A percentile compares a stretch with the other conserved stretches of the same genome.
Evolutionary conservation across 2,113 vertebrate species (phyloP).

Genomic region (Malurus cyaneus): DNA sequence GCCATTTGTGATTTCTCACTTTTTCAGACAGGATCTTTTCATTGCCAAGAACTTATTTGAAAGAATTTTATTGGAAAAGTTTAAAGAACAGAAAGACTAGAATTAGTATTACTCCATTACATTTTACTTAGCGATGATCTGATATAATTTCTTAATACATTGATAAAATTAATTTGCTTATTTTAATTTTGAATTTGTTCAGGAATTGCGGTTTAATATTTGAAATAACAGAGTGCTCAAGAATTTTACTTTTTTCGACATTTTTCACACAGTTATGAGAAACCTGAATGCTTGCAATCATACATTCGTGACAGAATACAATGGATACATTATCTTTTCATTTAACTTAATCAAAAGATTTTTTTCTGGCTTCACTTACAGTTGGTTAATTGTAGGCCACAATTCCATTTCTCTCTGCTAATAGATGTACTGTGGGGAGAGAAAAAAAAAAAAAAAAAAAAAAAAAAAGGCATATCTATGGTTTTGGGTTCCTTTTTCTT

Average conservation of each 20-base stretch:
- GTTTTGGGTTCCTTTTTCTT: neutral
- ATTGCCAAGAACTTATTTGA: neutral
- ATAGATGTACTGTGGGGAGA: neutral
- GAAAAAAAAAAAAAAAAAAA: neutral
- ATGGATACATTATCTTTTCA: neutral
- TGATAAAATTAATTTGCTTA: neutral
- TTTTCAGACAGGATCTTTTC: neutral
- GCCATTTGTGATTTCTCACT: neutral
- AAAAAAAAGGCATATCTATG: rapidly evolving
- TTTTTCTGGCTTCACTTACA: neutral
- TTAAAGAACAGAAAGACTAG: neutral
- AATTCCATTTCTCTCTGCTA: neutral
- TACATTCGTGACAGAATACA: neutral
- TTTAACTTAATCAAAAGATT: neutral
- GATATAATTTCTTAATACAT: neutral
- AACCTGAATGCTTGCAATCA: neutral
- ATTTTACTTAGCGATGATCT: neutral
- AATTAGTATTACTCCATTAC: neutral
- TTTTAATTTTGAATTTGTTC: neutral
- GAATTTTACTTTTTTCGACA: neutral
- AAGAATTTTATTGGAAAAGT: neutral
- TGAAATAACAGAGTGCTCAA: neutral
- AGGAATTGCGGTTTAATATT: rapidly evolving
- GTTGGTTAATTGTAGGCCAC: rapidly evolving
- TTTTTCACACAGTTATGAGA: too few relatives aligned